Percentiles rank a stretch among this genome's conserved stretches.
Conservation (phyloP, 2,888 invertebrate genomes). For the Pelosia muscerda region DNA sequence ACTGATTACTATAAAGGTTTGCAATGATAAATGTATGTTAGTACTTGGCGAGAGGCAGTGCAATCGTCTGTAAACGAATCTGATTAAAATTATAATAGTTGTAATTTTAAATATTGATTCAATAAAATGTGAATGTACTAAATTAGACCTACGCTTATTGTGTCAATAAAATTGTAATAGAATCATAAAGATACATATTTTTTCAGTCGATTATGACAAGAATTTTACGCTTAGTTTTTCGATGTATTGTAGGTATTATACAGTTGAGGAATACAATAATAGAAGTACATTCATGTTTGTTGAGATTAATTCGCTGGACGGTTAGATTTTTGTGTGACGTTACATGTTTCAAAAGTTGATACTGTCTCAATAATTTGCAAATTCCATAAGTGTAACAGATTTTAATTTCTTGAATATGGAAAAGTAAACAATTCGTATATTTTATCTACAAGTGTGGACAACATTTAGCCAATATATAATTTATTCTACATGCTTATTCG, state of each 20-base stretch:
- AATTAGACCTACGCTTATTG: constrained; percentile 72
- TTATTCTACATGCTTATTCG: not conserved
- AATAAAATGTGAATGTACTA: constrained; percentile 54
- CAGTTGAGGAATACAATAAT: constrained; percentile 53
- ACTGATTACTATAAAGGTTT: constrained; percentile 20
- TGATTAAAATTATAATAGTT: constrained; percentile 57
- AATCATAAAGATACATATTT: constrained; percentile 68
- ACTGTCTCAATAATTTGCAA: not conserved
- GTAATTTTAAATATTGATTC: constrained; percentile 52
- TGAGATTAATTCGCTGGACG: constrained; percentile 18
- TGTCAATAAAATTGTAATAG: constrained; percentile 69
- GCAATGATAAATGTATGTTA: constrained; percentile 36
- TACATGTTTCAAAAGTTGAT: constrained; percentile 1
- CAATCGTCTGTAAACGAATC: constrained; percentile 61
- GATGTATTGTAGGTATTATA: constrained; percentile 65
- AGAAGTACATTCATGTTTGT: constrained; percentile 26
- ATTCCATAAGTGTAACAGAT: not conserved
- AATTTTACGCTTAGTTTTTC: constrained; percentile 67
- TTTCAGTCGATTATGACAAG: constrained; percentile 69
- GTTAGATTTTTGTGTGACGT: constrained; percentile 3
- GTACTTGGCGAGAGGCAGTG: constrained; percentile 55
- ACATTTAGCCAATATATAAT: not conserved
- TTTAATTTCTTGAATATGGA: too few species aligned
- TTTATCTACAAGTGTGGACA: not conserved
- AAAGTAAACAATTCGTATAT: not conserved